Conservation (phyloP, 2,888 invertebrate species). For the Capitulum mitella region DNA sequence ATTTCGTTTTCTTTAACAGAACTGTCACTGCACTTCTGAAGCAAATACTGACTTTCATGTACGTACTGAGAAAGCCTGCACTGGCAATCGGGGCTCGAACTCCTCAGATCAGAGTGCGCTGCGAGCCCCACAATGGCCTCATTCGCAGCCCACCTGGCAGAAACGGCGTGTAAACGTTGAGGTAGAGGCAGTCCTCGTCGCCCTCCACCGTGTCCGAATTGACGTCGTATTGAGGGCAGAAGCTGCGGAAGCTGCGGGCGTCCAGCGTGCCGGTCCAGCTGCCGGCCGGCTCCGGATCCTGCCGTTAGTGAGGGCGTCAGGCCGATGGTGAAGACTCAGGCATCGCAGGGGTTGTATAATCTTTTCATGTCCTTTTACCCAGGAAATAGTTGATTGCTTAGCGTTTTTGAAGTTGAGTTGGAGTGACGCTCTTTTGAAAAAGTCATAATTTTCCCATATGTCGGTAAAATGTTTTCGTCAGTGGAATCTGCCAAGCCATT, state of each 20-base stretch:
- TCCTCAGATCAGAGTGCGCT: neutral
- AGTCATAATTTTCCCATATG: no score
- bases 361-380: no score
- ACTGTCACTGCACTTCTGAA: neutral
- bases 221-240: constrained; percentile 34
- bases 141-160: constrained; percentile 28
- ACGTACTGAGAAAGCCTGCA: neutral
- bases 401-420: no score
- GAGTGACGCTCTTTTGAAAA: no score
- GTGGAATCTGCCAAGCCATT: no score
- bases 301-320: no score
- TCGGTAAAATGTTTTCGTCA: no score
- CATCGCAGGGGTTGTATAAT: no score
- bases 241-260: constrained; percentile 12
- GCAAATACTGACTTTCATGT: neutral
- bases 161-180: constrained; percentile 34
- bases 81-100: neutral
- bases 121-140: no score
- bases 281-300: constrained; percentile 27
- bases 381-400: no score
- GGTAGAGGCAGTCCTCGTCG: constrained; percentile 35
- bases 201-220: constrained; percentile 31
- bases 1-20: neutral
- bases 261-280: constrained; percentile 26
- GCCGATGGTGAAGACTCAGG: no score